Conservation (phyloP, 2,797 vertebrate species). For the Brachyalestes nurse region DNA sequence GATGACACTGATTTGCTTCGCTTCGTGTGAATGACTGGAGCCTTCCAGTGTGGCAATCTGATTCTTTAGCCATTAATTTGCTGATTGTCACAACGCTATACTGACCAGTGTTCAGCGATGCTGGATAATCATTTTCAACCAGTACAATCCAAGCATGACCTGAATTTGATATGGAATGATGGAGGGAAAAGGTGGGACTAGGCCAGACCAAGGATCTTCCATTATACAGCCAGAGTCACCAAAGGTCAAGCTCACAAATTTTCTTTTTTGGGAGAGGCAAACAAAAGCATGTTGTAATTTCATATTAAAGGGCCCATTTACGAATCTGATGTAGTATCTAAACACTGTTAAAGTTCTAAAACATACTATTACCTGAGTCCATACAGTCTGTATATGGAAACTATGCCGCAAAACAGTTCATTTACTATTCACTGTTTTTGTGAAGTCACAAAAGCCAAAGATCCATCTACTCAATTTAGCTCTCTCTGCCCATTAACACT, state of each 20-base stretch:
- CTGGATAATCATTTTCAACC: slow-evolving; percentile 20
- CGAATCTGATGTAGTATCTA: too few relatives aligned
- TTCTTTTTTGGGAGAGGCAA: too few relatives aligned
- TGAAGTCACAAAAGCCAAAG: too few relatives aligned
- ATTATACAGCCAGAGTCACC: slow-evolving; percentile 3
- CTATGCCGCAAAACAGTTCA: too few relatives aligned
- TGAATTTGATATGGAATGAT: slow-evolving; percentile 21
- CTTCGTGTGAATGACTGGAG: slow-evolving; percentile 29
- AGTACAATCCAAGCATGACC: slow-evolving; percentile 4
- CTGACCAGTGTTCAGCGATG: not conserved
- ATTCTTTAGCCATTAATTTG: not conserved
- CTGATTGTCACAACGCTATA: not conserved
- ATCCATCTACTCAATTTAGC: too few relatives aligned
- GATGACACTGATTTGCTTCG: slow-evolving; percentile 47
- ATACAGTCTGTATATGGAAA: too few relatives aligned
- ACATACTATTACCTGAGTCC: too few relatives aligned
- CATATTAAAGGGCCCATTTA: too few relatives aligned
- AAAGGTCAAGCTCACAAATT: not conserved
- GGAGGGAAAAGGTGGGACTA: not conserved
- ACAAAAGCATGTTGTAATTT: too few relatives aligned
- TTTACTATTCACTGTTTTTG: too few relatives aligned
- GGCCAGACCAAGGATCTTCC: not conserved
- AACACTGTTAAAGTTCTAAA: too few relatives aligned
- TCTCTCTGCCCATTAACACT: too few relatives aligned
- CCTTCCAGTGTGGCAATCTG: slow-evolving; percentile 20